Evolutionary conservation across 1,140 invertebrate species (phyloP), one percentile per base, ranked within the genome.

Genomic region (Hermetia illucens): DNA sequence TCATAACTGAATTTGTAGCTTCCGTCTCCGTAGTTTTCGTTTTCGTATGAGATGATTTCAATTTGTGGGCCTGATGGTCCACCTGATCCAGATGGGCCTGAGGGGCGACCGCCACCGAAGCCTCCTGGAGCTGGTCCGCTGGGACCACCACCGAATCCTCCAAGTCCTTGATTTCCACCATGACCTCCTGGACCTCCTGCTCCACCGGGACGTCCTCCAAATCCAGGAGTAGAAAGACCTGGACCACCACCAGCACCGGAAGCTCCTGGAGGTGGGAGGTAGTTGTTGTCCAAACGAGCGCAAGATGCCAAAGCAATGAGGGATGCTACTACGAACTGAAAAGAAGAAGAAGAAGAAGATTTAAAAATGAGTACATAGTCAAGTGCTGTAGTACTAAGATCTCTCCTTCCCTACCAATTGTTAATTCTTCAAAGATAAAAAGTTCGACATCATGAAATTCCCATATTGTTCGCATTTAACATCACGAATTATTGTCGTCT

Each of bases 11-110:
- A 70, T 40, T 60, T 61, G 53, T 73, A 74, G 22, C 62, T 68
- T 21, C 72, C 71, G 49, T 72, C 70, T 13, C 63, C 68, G 31
- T 69, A 64, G 42, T 70, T 70, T 39, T 71, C 66, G 42, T 69
- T 71, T 2, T 69, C 64, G 47, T 68, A 70, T 21, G 64, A 62
- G 6, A 69, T 31, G 24, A 74, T 73, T 12, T 65, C 68, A 20
- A 69, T 63, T 10, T 48, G 50, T 20, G 54, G 58, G 4, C 51
- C 52, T 13, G 38, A 36, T 8, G 43, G 41, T 21, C 48, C 44
- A 13, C 46, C 36, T 0, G 47, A 45, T 13, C 44, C 50, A 9
- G 44, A 34, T 1, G 54, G 37, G n/a, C 36, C 21, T 8, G 21
- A 6, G 5, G 44, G 21, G 3, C 36, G 43, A 16, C 38, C 37